Percentiles rank a stretch among this genome's conserved stretches.
These are phyloP conservation scores for Prostheceraeus crozeri DNA, from an alignment of 2,888 invertebrate genomes.

Conservation along the genomic window DNA sequence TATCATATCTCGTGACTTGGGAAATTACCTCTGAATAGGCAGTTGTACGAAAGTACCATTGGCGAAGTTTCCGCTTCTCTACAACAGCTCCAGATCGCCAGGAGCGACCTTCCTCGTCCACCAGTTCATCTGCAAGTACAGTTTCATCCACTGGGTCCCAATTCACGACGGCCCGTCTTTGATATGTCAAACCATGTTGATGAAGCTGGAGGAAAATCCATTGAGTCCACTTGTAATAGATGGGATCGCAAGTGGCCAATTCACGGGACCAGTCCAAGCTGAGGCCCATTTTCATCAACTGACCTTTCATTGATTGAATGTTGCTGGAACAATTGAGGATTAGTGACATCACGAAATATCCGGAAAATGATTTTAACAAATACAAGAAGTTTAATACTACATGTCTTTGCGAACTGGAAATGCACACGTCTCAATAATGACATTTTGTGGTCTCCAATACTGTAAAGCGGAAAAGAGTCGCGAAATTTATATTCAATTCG, in stretches of 20 bases:
- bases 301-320: constrained; percentile 52
- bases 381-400: no score
- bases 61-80: constrained; percentile 75
- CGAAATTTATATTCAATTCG: no score
- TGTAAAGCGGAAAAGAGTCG: no score
- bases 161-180: constrained; percentile 77
- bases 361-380: neutral
- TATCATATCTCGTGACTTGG: neutral
- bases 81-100: constrained; percentile 95
- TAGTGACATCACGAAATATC: constrained; percentile 17
- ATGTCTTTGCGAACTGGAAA: no score
- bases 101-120: constrained; percentile 77
- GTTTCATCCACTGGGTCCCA: constrained; percentile 98
- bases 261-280: constrained; percentile 88
- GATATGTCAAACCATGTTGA: constrained; percentile 75
- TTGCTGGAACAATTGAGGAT: constrained; percentile 48
- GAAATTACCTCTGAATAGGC: constrained; percentile 56
- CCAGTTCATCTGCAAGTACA: constrained; percentile 94
- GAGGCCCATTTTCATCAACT: constrained; percentile 49
- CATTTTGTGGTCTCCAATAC: no score
- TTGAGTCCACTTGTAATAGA: constrained; percentile 90
- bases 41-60: constrained; percentile 91
- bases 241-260: constrained; percentile 74
- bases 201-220: constrained; percentile 79
- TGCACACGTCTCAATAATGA: no score